Percentiles rank a stretch among this genome's conserved stretches.
Conservation (phyloP, 1,140 invertebrate species). For the Ostrea denselamellosa region DNA sequence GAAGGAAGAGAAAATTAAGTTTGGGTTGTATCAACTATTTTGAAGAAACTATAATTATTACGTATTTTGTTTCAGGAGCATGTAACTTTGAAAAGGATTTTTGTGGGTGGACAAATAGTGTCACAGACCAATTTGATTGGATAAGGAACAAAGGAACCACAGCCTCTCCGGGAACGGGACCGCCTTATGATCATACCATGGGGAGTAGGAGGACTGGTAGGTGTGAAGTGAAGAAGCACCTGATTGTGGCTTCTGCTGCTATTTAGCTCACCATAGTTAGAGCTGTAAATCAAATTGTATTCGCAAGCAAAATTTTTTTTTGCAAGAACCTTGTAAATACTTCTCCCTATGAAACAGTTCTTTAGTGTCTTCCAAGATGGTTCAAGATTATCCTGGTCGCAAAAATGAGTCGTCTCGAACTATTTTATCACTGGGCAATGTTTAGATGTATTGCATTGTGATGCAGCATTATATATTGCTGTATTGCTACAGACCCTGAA, state of each 20-base stretch:
- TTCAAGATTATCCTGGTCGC: no score
- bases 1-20: not conserved
- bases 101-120: conserved; percentile 67
- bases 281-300: no score
- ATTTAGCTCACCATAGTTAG: not conserved
- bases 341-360: no score
- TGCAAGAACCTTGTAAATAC: no score
- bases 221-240: not conserved
- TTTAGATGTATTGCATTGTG: no score
- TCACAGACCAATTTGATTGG: conserved; percentile 75
- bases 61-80: conserved; percentile 50
- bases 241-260: not conserved
- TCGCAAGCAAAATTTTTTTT: no score
- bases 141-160: conserved; percentile 65
- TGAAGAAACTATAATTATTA: no score
- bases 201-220: conserved; percentile 49
- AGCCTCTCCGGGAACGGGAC: conserved; percentile 63
- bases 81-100: conserved; percentile 73
- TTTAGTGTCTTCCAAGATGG: no score
- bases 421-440: no score
- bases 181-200: conserved; percentile 74
- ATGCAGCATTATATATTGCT: no score
- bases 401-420: no score
- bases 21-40: not conserved
- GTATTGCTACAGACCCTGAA: no score